Conservation (phyloP, 2,113 vertebrate genomes). For the Gasterosteus aculeatus region DNA sequence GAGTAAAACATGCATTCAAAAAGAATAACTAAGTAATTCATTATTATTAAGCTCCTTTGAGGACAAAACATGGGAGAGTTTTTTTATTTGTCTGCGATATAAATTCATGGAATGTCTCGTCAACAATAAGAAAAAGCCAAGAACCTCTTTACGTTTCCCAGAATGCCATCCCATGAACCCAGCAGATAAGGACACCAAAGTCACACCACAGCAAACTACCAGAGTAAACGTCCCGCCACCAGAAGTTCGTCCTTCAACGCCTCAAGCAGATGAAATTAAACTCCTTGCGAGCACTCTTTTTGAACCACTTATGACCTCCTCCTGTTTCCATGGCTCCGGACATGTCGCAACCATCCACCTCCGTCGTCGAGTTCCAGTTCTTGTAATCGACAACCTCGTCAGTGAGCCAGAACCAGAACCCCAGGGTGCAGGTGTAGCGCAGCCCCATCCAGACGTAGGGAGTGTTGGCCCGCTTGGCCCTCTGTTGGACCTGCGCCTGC, state of each 20-base stretch:
- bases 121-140: too few species aligned
- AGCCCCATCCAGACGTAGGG: conserved; percentile 33
- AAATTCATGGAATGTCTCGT: too few species aligned
- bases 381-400: not conserved
- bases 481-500: conserved; percentile 12
- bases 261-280: conserved; percentile 49
- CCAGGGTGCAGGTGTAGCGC: conserved; percentile 47
- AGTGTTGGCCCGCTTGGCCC: not conserved
- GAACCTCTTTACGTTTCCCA: not conserved
- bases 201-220: conserved; percentile 2
- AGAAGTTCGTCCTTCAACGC: not conserved
- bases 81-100: too few species aligned
- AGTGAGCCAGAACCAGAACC: conserved; percentile 52
- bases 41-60: too few species aligned
- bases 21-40: too few species aligned
- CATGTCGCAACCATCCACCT: not conserved
- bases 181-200: not conserved
- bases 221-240: not conserved
- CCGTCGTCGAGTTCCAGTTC: not conserved
- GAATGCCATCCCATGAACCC: not conserved
- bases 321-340: conserved; percentile 18
- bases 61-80: too few species aligned
- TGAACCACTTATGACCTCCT: conserved; percentile 21
- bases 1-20: too few species aligned
- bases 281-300: rapidly evolving